Conservation (phyloP, 2,797 vertebrate species). For the Netta rufina region DNA sequence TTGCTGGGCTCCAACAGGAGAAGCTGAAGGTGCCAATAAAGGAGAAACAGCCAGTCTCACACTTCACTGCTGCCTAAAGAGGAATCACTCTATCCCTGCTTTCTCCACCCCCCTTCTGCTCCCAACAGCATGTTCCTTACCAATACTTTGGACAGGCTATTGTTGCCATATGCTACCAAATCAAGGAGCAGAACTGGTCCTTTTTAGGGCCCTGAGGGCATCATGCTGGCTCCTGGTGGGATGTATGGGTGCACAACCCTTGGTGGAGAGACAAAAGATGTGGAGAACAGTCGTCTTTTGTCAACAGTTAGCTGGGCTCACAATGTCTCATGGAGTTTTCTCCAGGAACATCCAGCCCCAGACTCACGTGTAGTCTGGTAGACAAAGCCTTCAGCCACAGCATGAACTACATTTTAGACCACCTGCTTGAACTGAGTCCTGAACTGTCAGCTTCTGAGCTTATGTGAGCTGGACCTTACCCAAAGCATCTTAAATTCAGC, state of each 20-base stretch:
- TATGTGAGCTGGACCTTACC: background rate
- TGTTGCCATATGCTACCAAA: background rate
- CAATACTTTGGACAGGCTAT: background rate
- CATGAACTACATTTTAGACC: accelerated
- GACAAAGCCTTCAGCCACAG: background rate
- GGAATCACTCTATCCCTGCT: background rate
- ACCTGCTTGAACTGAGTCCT: background rate
- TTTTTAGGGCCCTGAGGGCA: background rate
- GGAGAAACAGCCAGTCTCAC: background rate
- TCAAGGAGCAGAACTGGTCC: background rate
- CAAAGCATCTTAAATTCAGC: background rate
- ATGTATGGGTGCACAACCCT: background rate
- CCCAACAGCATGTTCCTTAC: background rate
- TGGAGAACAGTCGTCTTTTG: background rate
- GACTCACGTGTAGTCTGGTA: accelerated
- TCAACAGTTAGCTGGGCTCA: background rate
- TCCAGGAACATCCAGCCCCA: background rate
- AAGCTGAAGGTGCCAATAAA: background rate
- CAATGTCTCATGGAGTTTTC: background rate
- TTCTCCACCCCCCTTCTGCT: background rate
- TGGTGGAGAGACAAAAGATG: background rate
- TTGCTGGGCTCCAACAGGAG: background rate
- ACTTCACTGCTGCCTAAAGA: background rate
- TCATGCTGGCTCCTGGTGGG: background rate
- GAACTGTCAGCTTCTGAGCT: background rate